Base-by-base conservation (phyloP, 1,140 invertebrate species). In the Neuroterus valhalla region DNA sequence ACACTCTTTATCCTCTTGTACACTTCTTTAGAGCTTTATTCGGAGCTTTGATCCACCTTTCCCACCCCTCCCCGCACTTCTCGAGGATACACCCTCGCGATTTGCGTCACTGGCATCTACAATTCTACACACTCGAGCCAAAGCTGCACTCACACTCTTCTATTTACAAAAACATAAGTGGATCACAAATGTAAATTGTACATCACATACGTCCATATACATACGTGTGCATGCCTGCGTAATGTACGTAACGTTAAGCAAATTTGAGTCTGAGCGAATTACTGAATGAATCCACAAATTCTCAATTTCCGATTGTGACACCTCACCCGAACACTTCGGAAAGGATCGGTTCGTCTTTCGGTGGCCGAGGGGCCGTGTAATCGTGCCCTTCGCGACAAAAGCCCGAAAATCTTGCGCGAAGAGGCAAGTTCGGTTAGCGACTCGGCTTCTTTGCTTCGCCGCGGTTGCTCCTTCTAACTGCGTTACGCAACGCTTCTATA, bases 401-500 rank as follows among this genome's bases (percentile, higher is more conserved):
- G 55, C 23, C 21, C 23, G 21, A 26, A 5, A 62, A 62, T 38
- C 14, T 62, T 62, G 55, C 55, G 26, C 55, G 55, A 62, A 62
- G 55, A 38, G 55, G 31, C 55, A 62, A 62, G 26, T 62, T 62
- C 14, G 26, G 26, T 62, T 62, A 62, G 11, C 55, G 55, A 46
- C 67, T 50, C 38, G 43, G 66, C 67, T 71, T 76, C 71, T 70
- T 72, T 72, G 68, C 74, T 78, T 80, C 78, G 75, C 79, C 74
- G 81, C 23, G 50, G 21, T 62, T 62, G 23, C 55, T 62, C 55
- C 74, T 80, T 77, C 83, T 85, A 79, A 86, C 82, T 82, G 70
- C 78, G 85, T 90, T 90, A 89, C 89, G 88, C 84, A 90, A 90
- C 83, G 86, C 82, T 90, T 90, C 88, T 90, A 90, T 90, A 88